Base-by-base conservation (phyloP, 2,888 invertebrate species). In the Hedychridium roseum region DNA sequence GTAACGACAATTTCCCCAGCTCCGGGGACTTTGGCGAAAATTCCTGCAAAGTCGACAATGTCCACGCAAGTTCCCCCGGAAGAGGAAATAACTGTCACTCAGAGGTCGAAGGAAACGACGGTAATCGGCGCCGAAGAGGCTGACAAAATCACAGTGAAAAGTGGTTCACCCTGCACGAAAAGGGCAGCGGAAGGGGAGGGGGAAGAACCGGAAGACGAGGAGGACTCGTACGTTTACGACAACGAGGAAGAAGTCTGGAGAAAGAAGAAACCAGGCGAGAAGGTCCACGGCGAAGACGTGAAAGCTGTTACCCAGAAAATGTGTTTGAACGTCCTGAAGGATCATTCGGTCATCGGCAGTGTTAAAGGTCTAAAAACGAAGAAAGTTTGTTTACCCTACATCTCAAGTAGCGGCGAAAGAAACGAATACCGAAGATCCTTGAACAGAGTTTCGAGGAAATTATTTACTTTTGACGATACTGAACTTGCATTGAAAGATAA, bases 191-290 rank as follows among this genome's bases (percentile, higher is more conserved):
- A 43, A 6, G 28, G 44, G 32, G 39, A 49, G 2, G 43, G 43
- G 2, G 27, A 36, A 18, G 14, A 16, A 20, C 38, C 2, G 12
- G 2, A 2, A 53, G 36, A 1, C 41, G 12, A 38, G 2, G 12
- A 12, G 7, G 31, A 5, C 9, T 28, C 41, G 4, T 60, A 53
- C 15, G 34, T 46, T 1, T 58, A 50, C 41, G 59, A 64, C 18
- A 20, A 55, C 14, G 52, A 63, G 2, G 52, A 59, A 34, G 60
- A 62, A 41, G 50, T 61, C 6, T 58, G 57, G 60, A n/a, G 62
- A 59, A 42, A 39, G 43, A 32, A 30, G 58, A 52, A 28, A 2
- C 16, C 15, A 28, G 30, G 1, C 37, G 38, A 0, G 7, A 20
- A 20, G n/a, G 21, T 18, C 17, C 3, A 2, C 9, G 3, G 4